Conservation (phyloP, 1,140 invertebrate genomes). For the Drosophila miranda region DNA sequence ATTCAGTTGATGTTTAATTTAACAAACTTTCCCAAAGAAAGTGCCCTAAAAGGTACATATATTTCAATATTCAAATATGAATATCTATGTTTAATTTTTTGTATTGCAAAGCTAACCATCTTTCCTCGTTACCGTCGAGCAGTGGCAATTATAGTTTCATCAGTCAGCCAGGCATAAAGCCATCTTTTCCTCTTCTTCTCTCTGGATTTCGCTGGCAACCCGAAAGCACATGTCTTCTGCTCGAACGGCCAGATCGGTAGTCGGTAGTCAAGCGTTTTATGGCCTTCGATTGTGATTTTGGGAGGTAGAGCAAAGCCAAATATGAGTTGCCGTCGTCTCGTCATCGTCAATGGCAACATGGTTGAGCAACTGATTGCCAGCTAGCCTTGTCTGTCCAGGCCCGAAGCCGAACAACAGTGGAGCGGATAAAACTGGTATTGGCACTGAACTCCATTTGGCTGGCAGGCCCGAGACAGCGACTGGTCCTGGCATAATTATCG, state of each 20-base stretch:
- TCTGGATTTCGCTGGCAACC: neutral
- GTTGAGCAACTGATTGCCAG: constrained; percentile 62
- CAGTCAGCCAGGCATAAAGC: constrained; percentile 22
- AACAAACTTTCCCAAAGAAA: constrained; percentile 24
- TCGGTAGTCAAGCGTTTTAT: constrained; percentile 53
- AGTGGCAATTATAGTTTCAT: constrained; percentile 40
- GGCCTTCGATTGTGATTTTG: constrained; percentile 35
- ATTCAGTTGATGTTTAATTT: constrained; percentile 21
- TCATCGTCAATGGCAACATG: constrained; percentile 54
- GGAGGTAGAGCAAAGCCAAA: constrained; percentile 1
- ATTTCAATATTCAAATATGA: neutral
- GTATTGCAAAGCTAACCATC: too few species aligned
- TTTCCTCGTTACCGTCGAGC: neutral
- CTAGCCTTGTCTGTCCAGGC: constrained; percentile 26
- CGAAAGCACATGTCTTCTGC: constrained; percentile 36
- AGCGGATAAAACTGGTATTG: neutral
- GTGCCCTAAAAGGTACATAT: too few species aligned
- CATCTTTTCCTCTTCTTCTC: neutral
- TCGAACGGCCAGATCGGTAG: constrained; percentile 26
- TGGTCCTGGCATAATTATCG: constrained; percentile 45
- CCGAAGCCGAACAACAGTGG: constrained; percentile 3
- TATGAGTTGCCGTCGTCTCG: constrained; percentile 7
- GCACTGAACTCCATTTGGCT: neutral
- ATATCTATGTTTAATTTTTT: too few species aligned
- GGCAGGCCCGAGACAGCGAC: neutral